phyloP scores from a whole-genome alignment of 2,113 vertebrate genomes.

The Sphaerodactylus townsendi region DNA sequence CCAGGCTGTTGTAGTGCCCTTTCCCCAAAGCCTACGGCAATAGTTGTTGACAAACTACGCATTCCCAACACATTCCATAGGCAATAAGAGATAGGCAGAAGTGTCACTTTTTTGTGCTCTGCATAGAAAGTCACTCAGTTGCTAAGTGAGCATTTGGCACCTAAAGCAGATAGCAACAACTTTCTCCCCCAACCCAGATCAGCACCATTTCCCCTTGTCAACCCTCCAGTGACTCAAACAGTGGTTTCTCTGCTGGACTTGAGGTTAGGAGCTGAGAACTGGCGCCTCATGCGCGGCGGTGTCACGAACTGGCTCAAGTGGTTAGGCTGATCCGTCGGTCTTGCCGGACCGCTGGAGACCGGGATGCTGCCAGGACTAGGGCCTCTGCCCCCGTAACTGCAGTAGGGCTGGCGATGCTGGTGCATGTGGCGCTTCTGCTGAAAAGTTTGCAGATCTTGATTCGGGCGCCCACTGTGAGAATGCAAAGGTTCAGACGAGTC shows the following conservation, averaged over 20 bases:
- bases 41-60: constrained; percentile 31
- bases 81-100: constrained; percentile 14
- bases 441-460: constrained; percentile 68
- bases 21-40: constrained; percentile 31
- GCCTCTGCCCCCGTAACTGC: constrained; percentile 61
- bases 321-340: constrained; percentile 71
- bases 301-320: constrained; percentile 81
- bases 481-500: constrained; percentile 78
- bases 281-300: constrained; percentile 92
- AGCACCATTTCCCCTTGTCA: constrained; percentile 36
- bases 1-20: constrained; percentile 50
- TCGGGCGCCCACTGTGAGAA: constrained; percentile 68
- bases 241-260: constrained; percentile 91
- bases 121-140: constrained; percentile 8
- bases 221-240: constrained; percentile 78
- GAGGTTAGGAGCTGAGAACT: constrained; percentile 94
- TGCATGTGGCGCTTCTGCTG: constrained; percentile 81
- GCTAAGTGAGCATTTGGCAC: constrained; percentile 5
- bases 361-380: constrained; percentile 29
- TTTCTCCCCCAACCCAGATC: constrained; percentile 7
- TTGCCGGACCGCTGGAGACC: constrained; percentile 59
- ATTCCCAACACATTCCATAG: not conserved
- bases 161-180: constrained; percentile 22
- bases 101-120: constrained; percentile 46
- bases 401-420: constrained; percentile 76